phyloP scores from a whole-genome alignment of 1,140 invertebrate species.

The Aphis gossypii region DNA sequence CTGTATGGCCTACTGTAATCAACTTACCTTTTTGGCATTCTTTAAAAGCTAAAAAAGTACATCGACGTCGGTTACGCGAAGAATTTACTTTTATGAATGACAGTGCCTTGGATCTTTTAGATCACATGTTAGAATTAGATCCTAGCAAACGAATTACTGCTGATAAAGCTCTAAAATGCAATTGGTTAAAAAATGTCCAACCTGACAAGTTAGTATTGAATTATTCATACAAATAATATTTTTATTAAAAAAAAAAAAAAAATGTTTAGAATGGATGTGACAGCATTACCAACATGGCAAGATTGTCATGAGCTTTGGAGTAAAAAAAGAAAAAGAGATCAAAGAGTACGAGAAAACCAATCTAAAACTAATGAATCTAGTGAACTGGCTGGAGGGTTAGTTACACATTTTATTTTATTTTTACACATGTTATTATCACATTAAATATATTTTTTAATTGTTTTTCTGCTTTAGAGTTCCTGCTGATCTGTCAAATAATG shows the following conservation, averaged over 20 bases:
- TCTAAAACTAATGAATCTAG: constrained; percentile 23
- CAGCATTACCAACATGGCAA: constrained; percentile 90
- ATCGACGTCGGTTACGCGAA: constrained; percentile 87
- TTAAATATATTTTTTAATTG: background rate
- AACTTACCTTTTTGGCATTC: constrained; percentile 91
- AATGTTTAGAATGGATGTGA: constrained; percentile 76
- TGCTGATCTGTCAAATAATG: constrained; percentile 22
- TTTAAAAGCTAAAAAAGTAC: constrained; percentile 89
- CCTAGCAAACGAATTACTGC: constrained; percentile 93
- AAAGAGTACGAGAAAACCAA: constrained; percentile 27
- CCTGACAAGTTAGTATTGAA: constrained; percentile 79
- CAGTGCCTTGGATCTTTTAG: constrained; percentile 89
- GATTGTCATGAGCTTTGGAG: constrained; percentile 99
- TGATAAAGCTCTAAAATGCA: constrained; percentile 89
- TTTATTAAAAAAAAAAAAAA: background rate
- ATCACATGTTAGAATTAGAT: constrained; percentile 96
- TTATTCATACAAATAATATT: background rate
- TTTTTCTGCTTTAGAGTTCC: background rate
- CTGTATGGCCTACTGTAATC: constrained; percentile 97
- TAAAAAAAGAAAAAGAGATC: constrained; percentile 79
- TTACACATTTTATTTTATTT: background rate
- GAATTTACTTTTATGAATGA: constrained; percentile 92
- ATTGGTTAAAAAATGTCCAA: constrained; percentile 93
- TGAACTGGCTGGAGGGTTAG: background rate
- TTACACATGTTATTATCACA: background rate